A percentile compares a stretch with the other conserved stretches of the same genome.
phyloP scores from a whole-genome alignment of 2,888 invertebrate genomes.

The Lymantria monacha region DNA sequence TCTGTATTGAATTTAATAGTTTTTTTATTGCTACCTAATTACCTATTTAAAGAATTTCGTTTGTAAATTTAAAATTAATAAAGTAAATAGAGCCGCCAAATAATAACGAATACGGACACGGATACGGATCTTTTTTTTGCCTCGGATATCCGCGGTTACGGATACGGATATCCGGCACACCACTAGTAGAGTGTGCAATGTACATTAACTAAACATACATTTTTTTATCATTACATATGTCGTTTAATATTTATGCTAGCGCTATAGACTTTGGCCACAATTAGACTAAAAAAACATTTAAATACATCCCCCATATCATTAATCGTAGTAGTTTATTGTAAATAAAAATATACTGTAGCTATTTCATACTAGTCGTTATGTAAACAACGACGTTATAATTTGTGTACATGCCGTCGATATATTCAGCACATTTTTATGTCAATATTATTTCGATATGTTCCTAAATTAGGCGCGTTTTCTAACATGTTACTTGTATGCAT shows the following conservation, averaged over 20 bases:
- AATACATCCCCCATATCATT: slow-evolving; percentile 48
- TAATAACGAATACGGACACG: too few relatives aligned
- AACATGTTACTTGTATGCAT: neutral
- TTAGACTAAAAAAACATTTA: slow-evolving; percentile 12
- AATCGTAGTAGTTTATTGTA: slow-evolving; percentile 50
- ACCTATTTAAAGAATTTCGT: too few relatives aligned
- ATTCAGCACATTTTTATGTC: slow-evolving; percentile 18
- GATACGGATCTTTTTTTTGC: too few relatives aligned
- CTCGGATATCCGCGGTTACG: too few relatives aligned
- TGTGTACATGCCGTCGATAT: slow-evolving; percentile 22
- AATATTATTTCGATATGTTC: slow-evolving; percentile 29
- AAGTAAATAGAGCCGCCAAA: too few relatives aligned
- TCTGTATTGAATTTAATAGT: too few relatives aligned
- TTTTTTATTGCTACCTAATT: too few relatives aligned
- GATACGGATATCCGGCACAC: too few relatives aligned
- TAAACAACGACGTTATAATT: slow-evolving; percentile 31
- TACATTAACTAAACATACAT: neutral
- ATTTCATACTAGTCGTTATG: slow-evolving; percentile 45
- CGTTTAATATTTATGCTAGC: slow-evolving; percentile 11
- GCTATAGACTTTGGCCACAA: slow-evolving; percentile 21
- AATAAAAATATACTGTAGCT: slow-evolving; percentile 45
- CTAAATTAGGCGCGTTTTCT: slow-evolving; percentile 32
- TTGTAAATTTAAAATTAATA: too few relatives aligned
- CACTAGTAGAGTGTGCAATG: too few relatives aligned
- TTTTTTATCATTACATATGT: neutral